Percentiles rank a stretch among this genome's conserved stretches.
These are phyloP conservation scores for Suncus etruscus DNA, from an alignment of 2,113 vertebrate species.

Conservation along the genomic window DNA sequence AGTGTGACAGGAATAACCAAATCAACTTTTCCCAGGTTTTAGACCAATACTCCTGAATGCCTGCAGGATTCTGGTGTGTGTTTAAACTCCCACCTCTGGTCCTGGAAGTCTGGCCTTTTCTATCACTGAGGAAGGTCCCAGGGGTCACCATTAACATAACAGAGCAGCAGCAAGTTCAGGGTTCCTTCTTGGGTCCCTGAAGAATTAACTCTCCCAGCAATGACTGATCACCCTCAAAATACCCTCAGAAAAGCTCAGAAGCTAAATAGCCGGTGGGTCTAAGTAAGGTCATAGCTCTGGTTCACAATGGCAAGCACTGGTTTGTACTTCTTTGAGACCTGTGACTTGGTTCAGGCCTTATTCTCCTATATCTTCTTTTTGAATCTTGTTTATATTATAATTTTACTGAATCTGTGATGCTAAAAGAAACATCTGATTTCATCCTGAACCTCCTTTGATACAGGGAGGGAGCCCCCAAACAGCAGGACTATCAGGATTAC, in stretches of 20 bases:
- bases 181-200: background rate
- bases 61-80: conserved; percentile 5
- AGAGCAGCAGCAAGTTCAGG: conserved; percentile 24
- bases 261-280: background rate
- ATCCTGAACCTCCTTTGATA: background rate
- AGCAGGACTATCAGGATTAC: too few species aligned
- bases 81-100: conserved; percentile 41
- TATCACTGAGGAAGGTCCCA: background rate
- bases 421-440: conserved; percentile 25
- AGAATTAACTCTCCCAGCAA: background rate
- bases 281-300: background rate
- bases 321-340: background rate
- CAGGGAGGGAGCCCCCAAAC: too few species aligned
- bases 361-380: background rate
- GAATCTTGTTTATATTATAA: background rate
- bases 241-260: background rate
- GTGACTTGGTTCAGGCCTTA: background rate
- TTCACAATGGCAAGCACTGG: background rate
- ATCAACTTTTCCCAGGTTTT: conserved; percentile 55
- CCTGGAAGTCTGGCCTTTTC: background rate
- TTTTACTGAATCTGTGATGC: conserved; percentile 9
- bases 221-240: background rate
- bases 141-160: conserved; percentile 17
- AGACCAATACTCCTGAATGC: conserved; percentile 20
- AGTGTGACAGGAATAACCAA: conserved; percentile 70